Evolutionary conservation across 2,888 invertebrate genomes (phyloP).

Genomic region (Dromius quadrimaculatus): DNA sequence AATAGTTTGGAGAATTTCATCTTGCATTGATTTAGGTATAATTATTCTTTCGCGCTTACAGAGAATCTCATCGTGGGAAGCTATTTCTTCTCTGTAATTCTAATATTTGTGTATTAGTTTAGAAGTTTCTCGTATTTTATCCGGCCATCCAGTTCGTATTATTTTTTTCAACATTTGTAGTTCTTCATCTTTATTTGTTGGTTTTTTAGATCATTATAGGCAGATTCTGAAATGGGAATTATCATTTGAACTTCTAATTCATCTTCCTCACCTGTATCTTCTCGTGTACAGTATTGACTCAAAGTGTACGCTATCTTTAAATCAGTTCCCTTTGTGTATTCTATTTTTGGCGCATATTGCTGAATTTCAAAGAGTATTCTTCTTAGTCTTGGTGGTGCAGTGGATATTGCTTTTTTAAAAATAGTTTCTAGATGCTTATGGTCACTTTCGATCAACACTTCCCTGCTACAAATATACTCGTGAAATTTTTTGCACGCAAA

Average conservation of each 20-base stretch:
- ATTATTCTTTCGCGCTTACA: constrained; percentile 53
- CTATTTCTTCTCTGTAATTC: constrained; percentile 50
- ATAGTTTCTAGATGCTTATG: constrained; percentile 58
- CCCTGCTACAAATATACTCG: constrained; percentile 56
- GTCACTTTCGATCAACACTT: constrained; percentile 56
- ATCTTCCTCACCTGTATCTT: constrained; percentile 46
- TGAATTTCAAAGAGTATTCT: constrained; percentile 57
- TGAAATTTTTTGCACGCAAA: too few species aligned
- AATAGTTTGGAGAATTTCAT: constrained; percentile 33
- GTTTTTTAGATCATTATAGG: constrained; percentile 21
- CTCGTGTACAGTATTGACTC: constrained; percentile 53
- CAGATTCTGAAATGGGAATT: constrained; percentile 41
- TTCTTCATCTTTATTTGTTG: constrained; percentile 54
- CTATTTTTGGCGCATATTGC: constrained; percentile 56
- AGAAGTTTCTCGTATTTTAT: constrained; percentile 43
- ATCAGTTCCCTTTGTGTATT: constrained; percentile 57
- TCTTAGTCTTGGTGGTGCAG: constrained; percentile 56
- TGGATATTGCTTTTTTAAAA: constrained; percentile 55
- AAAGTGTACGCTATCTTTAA: constrained; percentile 56
- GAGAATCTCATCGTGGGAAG: constrained; percentile 51
- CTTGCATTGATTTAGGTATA: constrained; percentile 46
- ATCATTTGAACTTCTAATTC: constrained; percentile 53
- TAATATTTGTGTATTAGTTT: constrained; percentile 48
- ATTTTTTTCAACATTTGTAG: constrained; percentile 55
- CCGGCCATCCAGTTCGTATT: constrained; percentile 57